A percentile compares a stretch with the other conserved stretches of the same genome.
These are phyloP conservation scores for Cistogaster globosa DNA, from an alignment of 2,888 invertebrate species.

Conservation along the genomic window DNA sequence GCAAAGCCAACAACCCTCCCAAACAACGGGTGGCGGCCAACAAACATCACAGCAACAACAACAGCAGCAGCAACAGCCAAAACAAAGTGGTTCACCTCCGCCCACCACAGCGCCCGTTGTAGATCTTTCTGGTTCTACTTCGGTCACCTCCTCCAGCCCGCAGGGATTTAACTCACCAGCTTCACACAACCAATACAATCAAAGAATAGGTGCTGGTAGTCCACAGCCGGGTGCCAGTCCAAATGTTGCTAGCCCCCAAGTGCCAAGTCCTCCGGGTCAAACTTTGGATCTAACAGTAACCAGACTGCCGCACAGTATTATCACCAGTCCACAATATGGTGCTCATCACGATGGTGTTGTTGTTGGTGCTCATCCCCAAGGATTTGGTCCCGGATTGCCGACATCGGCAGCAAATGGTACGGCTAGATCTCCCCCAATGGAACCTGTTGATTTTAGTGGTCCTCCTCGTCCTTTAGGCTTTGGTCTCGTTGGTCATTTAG, in stretches of 20 bases:
- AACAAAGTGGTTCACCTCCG: slow-evolving; percentile 86
- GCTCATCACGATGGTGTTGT: slow-evolving; percentile 82
- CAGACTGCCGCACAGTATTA: slow-evolving; percentile 89
- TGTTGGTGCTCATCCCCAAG: slow-evolving; percentile 83
- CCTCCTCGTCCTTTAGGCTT: slow-evolving; percentile 87
- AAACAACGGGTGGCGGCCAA: slow-evolving; percentile 70
- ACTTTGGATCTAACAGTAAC: slow-evolving; percentile 95
- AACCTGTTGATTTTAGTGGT: slow-evolving; percentile 89
- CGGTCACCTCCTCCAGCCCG: slow-evolving; percentile 92
- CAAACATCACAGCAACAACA: slow-evolving; percentile 75
- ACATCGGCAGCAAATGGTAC: slow-evolving; percentile 80
- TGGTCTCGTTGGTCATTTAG: slow-evolving; percentile 84
- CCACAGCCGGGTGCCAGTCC: slow-evolving; percentile 94
- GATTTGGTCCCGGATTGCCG: slow-evolving; percentile 83
- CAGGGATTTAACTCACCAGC: slow-evolving; percentile 85
- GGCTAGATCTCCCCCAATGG: slow-evolving; percentile 87
- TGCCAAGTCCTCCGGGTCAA: slow-evolving; percentile 95
- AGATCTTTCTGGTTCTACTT: slow-evolving; percentile 91
- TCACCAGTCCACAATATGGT: slow-evolving; percentile 86
- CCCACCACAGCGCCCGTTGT: slow-evolving; percentile 86
- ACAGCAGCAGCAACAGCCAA: slow-evolving; percentile 83
- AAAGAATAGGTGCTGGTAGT: slow-evolving; percentile 85
- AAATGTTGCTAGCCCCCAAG: slow-evolving; percentile 93
- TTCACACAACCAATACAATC: slow-evolving; percentile 82
- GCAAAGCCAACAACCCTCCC: slow-evolving; percentile 77